Evolutionary conservation across 2,797 vertebrate species (phyloP).

Genomic region (Ispidina lecontei): DNA sequence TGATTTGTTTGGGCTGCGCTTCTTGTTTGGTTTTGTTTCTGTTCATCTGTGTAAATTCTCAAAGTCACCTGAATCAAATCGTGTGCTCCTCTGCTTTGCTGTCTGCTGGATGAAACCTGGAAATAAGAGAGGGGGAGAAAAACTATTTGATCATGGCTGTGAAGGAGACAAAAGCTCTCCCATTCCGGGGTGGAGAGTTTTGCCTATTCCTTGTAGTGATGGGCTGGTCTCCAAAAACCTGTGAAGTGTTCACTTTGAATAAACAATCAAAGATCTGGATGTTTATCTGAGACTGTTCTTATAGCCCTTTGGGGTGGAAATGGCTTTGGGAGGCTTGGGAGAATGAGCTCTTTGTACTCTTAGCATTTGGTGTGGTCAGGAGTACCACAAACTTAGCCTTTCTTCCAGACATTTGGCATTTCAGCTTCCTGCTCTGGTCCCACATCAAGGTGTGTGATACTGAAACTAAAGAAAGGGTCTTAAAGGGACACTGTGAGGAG

Average conservation of each 20-base stretch:
- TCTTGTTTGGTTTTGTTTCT: constrained; percentile 15
- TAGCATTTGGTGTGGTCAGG: constrained; percentile 39
- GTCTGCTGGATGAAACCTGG: constrained; percentile 2
- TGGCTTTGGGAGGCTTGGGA: constrained; percentile 1
- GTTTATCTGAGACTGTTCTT: constrained; percentile 58
- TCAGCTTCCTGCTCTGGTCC: constrained; percentile 34
- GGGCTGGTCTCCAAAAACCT: constrained; percentile 63
- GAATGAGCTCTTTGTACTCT: constrained; percentile 55
- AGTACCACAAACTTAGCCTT: neutral
- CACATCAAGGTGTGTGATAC: neutral
- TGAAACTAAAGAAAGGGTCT: neutral
- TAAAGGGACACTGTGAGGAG: neutral
- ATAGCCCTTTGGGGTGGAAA: constrained; percentile 29
- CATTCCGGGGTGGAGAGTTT: neutral
- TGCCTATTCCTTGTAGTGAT: constrained; percentile 40
- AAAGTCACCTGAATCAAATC: neutral
- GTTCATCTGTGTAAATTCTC: constrained; percentile 33
- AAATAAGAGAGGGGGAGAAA: neutral
- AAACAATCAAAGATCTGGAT: constrained; percentile 60
- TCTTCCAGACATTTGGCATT: constrained; percentile 4
- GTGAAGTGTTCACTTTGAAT: constrained; percentile 55
- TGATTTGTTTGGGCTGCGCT: constrained; percentile 23
- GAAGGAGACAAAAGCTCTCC: constrained; percentile 8
- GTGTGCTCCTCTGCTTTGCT: neutral
- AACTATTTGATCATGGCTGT: neutral